Evolutionary conservation across 1,140 invertebrate genomes (phyloP), one percentile per base, ranked within the genome.

Genomic region (Choristoneura fumiferana): DNA sequence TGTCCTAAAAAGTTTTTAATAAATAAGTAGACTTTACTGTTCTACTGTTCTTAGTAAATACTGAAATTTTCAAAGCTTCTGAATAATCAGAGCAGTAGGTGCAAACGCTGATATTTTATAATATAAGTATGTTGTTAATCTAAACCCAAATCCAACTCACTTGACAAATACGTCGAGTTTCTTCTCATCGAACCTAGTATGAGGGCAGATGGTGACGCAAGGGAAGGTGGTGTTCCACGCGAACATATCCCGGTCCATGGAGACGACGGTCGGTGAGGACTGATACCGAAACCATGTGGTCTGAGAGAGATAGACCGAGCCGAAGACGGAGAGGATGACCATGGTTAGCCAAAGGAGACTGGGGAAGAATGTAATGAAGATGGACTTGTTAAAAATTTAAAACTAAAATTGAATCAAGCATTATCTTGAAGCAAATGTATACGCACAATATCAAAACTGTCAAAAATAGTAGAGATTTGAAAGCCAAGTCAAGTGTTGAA

Each of bases 151-250:
- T 29, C 22, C 22, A 54, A 72, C 85, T 84, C 65, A 92, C 91
- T 73, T 56, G 4, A 91, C 71, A 60, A 91, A 91, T 1, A 72
- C 64, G 1, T 82, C 78, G 9, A 92, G 67, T 72, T 91, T 92
- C 6, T 70, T 71, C 33, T 81, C 73, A 67, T 92, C 90, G 52
- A 92, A 74, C 40, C 90, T 89, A 8, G 81, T 83, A 13, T 90
- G 84, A 0, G 90, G 88, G 59, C 91, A 92, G 12, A 92, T 84
- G 0, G 91, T 92, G 34, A 91, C 68, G 9, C 91, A 89, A 0
- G 93, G 93, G 65, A 94, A 94, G 3, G 92, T 92, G 0, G 93
- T 94, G 59, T 94, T 93, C 94, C 94, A 94, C 0, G 92, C 90
- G 63, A 92, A 91, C 78, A 93, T 92, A 69, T 94, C 92, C 0